Conservation (phyloP, 1,140 invertebrate species). For the Riptortus pedestris region DNA sequence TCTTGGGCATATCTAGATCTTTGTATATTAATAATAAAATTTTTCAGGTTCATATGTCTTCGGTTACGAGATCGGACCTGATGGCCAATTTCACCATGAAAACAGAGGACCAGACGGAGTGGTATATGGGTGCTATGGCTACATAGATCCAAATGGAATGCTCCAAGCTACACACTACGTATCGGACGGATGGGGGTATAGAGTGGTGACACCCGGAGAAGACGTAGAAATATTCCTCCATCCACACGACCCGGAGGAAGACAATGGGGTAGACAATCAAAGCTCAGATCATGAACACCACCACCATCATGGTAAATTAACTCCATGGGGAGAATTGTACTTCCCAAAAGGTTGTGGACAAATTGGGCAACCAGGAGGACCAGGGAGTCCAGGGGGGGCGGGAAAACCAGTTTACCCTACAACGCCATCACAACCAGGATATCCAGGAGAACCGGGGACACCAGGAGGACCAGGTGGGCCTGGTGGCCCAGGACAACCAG, state of each 20-base stretch:
- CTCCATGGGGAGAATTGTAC: constrained; percentile 47
- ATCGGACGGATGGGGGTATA: constrained; percentile 64
- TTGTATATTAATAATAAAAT: too few species aligned
- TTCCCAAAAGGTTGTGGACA: constrained; percentile 49
- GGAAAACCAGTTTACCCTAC: constrained; percentile 27
- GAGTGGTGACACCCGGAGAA: constrained; percentile 54
- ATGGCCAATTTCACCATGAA: constrained; percentile 69
- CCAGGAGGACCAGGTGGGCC: constrained; percentile 29
- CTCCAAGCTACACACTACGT: constrained; percentile 60
- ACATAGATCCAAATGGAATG: constrained; percentile 54
- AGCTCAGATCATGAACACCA: constrained; percentile 33
- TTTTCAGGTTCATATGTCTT: constrained; percentile 46
- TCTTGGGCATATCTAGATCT: too few species aligned
- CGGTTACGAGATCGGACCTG: constrained; percentile 57
- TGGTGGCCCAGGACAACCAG: constrained; percentile 24
- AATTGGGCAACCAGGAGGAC: constrained; percentile 28
- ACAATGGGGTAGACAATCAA: constrained; percentile 15
- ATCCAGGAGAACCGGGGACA: constrained; percentile 29
- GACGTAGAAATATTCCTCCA: constrained; percentile 56
- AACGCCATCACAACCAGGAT: constrained; percentile 28
- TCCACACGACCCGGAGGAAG: constrained; percentile 31
- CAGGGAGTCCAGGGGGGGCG: constrained; percentile 29
- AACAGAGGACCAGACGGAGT: constrained; percentile 57
- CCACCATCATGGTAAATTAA: constrained; percentile 43
- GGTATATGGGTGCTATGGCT: constrained; percentile 68